Conservation (phyloP, 1,140 invertebrate species). For the Andrena cerasifolii region DNA sequence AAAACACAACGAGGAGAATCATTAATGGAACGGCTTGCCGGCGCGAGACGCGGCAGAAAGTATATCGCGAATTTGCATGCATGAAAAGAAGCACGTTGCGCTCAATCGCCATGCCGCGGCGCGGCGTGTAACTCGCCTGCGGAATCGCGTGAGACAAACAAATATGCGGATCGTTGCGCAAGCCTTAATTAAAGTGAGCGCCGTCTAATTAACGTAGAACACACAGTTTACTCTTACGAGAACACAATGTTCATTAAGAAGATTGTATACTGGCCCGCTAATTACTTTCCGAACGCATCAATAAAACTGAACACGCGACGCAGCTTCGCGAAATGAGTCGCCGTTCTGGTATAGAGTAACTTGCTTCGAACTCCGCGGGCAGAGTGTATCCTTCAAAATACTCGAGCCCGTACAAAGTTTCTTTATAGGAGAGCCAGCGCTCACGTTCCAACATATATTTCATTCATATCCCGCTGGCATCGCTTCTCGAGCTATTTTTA, state of each 20-base stretch:
- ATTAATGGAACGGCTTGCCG: too few species aligned
- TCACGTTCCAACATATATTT: too few species aligned
- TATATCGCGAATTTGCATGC: background rate
- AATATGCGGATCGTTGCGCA: conserved; percentile 47
- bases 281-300: conserved; percentile 14
- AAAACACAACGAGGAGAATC: too few species aligned
- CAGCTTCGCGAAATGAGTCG: background rate
- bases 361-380: too few species aligned
- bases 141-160: conserved; percentile 48
- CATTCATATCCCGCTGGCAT: too few species aligned
- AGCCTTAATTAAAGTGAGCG: conserved; percentile 52
- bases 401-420: too few species aligned
- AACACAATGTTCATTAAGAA: conserved; percentile 18
- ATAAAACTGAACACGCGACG: background rate
- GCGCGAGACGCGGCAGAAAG: too few species aligned
- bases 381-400: too few species aligned
- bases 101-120: background rate
- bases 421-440: too few species aligned
- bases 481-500: background rate
- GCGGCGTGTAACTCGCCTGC: conserved; percentile 6
- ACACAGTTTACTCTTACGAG: conserved; percentile 34
- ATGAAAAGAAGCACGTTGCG: too few species aligned
- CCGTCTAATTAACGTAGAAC: conserved; percentile 47
- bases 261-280: conserved; percentile 4
- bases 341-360: too few species aligned